A percentile compares a stretch with the other conserved stretches of the same genome.
Conservation (phyloP, 1,140 invertebrate species). For the Drosophila carrolli region DNA sequence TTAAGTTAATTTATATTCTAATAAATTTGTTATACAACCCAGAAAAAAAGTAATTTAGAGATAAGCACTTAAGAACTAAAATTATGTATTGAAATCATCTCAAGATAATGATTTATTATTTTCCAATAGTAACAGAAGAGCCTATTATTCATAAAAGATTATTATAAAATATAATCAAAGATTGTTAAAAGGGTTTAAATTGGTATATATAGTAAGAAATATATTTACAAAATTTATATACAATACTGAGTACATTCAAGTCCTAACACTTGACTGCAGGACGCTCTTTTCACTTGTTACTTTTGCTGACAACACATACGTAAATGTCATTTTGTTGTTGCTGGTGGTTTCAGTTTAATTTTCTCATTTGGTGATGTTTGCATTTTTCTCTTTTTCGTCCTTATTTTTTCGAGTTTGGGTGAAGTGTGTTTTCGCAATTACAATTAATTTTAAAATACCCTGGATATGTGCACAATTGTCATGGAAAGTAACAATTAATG, state of each 20-base stretch:
- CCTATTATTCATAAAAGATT: too few species aligned
- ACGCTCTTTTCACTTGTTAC: slow-evolving; percentile 6
- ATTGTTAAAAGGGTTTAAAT: too few species aligned
- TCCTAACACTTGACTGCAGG: neutral
- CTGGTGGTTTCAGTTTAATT: slow-evolving; percentile 33
- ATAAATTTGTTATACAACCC: too few species aligned
- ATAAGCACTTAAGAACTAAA: too few species aligned
- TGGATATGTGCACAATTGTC: slow-evolving; percentile 24
- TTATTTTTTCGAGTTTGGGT: slow-evolving; percentile 1
- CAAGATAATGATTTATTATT: too few species aligned
- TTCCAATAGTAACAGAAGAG: too few species aligned
- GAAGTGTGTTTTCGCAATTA: slow-evolving; percentile 30
- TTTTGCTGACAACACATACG: slow-evolving; percentile 26
- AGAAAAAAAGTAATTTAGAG: too few species aligned
- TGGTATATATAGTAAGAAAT: neutral
- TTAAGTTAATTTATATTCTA: too few species aligned
- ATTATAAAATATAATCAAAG: too few species aligned
- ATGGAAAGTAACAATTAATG: slow-evolving; percentile 32
- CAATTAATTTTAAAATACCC: slow-evolving; percentile 51
- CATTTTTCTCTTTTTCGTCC: slow-evolving; percentile 14
- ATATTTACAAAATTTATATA: neutral
- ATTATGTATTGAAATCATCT: too few species aligned
- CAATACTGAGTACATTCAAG: neutral
- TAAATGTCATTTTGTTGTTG: slow-evolving; percentile 16
- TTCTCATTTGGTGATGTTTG: slow-evolving; percentile 43